Conservation (phyloP, 2,888 invertebrate genomes). For the Tetragonisca angustula region DNA sequence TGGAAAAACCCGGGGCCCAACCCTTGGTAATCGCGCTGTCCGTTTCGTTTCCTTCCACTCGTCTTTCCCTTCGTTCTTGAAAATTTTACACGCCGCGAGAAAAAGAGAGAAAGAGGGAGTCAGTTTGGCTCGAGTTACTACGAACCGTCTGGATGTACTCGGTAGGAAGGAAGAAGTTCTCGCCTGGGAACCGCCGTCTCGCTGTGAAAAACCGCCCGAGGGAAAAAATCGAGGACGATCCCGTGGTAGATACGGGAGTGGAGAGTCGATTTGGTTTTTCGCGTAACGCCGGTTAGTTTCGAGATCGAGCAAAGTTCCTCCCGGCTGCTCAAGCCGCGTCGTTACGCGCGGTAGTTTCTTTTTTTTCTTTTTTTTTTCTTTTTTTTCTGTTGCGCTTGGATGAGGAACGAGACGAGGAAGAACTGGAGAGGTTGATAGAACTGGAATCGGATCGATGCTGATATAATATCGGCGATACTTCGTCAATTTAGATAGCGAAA, state of each 20-base stretch:
- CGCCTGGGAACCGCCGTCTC: not conserved
- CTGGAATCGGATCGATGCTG: not conserved
- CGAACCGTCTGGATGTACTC: not conserved
- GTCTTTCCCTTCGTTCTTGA: not conserved
- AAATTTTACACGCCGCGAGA: conserved; percentile 3
- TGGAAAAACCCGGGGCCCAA: conserved; percentile 30
- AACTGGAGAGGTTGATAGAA: too few species aligned
- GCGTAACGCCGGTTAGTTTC: conserved; percentile 14
- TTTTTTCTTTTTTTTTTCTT: too few species aligned
- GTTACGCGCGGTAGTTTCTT: not conserved
- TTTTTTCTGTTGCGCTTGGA: conserved; percentile 22
- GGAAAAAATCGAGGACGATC: not conserved
- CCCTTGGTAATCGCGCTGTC: conserved; percentile 15
- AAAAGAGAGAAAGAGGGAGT: too few species aligned
- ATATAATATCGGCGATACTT: too few species aligned
- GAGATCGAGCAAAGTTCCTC: conserved; percentile 4
- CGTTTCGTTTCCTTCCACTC: not conserved
- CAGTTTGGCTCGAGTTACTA: not conserved
- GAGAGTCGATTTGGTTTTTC: conserved; percentile 23
- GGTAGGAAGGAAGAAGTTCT: not conserved
- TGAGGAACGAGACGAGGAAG: too few species aligned
- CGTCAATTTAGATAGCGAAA: too few species aligned
- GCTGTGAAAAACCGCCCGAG: not conserved
- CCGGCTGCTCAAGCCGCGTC: conserved; percentile 12
- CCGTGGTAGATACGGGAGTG: not conserved